Percentiles rank a stretch among this genome's conserved stretches.
Conservation (phyloP, 2,888 invertebrate genomes). For the Daptonema setosum region DNA sequence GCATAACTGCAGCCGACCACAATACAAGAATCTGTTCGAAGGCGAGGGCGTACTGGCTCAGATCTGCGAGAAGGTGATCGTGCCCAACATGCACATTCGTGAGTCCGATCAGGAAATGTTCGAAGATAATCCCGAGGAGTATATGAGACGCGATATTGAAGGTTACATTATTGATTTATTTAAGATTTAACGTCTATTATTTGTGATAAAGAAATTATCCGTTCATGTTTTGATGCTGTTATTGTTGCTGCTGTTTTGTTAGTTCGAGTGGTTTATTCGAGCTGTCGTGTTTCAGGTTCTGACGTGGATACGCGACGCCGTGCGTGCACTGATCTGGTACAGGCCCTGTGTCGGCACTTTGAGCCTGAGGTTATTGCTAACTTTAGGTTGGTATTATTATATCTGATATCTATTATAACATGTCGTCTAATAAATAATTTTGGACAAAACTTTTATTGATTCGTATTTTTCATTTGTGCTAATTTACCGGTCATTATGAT, state of each 20-base stretch:
- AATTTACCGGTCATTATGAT: too few species aligned
- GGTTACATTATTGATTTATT: conserved; percentile 34
- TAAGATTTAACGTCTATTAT: neutral
- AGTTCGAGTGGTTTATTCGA: too few species aligned
- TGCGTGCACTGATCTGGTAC: conserved; percentile 87
- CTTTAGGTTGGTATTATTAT: neutral
- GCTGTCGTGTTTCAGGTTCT: conserved; percentile 10
- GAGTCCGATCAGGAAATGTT: conserved; percentile 83
- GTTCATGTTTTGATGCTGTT: too few species aligned
- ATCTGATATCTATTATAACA: too few species aligned
- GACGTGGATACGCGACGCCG: conserved; percentile 86
- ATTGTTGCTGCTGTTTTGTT: too few species aligned
- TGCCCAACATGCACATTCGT: conserved; percentile 90
- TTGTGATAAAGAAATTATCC: neutral
- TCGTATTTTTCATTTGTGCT: too few species aligned
- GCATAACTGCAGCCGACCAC: too few species aligned
- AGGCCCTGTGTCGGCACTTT: conserved; percentile 63
- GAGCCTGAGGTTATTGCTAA: conserved; percentile 35
- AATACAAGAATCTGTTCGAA: conserved; percentile 62
- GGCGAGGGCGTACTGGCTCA: neutral
- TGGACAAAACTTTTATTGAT: too few species aligned
- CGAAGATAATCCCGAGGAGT: conserved; percentile 94
- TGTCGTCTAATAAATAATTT: too few species aligned
- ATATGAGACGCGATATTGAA: conserved; percentile 81
- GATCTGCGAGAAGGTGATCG: conserved; percentile 92